Evolutionary conservation across 2,888 invertebrate species (phyloP).

Genomic region (Folsomia manolachei): DNA sequence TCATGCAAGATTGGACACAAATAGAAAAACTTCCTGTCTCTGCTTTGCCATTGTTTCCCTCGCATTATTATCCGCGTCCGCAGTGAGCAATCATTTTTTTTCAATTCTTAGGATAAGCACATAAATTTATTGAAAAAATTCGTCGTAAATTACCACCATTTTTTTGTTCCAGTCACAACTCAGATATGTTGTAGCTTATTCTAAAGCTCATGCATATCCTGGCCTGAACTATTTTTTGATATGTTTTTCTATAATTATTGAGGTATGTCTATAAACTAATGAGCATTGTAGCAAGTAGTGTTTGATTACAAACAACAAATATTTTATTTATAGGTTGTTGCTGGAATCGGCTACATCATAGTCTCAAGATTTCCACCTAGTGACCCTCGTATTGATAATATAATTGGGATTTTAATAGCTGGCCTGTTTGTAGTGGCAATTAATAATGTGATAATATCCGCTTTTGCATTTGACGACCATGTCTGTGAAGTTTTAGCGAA

Average conservation of each 20-base stretch:
- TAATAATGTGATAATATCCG: slow-evolving; percentile 45
- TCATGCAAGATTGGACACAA: slow-evolving; percentile 22
- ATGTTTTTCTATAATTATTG: slow-evolving; percentile 45
- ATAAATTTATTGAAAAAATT: too few relatives aligned
- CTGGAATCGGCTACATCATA: slow-evolving; percentile 48
- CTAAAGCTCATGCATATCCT: slow-evolving; percentile 46
- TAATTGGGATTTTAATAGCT: slow-evolving; percentile 48
- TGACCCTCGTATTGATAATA: slow-evolving; percentile 35
- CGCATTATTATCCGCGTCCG: slow-evolving; percentile 49
- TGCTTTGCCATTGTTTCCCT: slow-evolving; percentile 49
- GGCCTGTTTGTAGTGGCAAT: slow-evolving; percentile 46
- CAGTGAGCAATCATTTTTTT: too few relatives aligned
- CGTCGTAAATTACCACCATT: too few relatives aligned
- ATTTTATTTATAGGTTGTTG: slow-evolving; percentile 35
- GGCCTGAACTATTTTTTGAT: slow-evolving; percentile 49
- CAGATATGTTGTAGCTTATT: slow-evolving; percentile 46
- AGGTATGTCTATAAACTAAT: slow-evolving; percentile 35
- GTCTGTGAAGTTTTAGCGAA: slow-evolving; percentile 36
- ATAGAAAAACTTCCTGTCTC: slow-evolving; percentile 38
- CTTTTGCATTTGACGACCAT: slow-evolving; percentile 48
- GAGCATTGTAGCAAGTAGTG: background rate
- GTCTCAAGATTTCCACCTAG: slow-evolving; percentile 43
- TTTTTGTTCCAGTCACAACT: too few relatives aligned
- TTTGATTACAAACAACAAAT: too few relatives aligned
- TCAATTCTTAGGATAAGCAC: too few relatives aligned